phyloP scores from a whole-genome alignment of 1,140 invertebrate genomes.

The Harlomillsia oculata region DNA sequence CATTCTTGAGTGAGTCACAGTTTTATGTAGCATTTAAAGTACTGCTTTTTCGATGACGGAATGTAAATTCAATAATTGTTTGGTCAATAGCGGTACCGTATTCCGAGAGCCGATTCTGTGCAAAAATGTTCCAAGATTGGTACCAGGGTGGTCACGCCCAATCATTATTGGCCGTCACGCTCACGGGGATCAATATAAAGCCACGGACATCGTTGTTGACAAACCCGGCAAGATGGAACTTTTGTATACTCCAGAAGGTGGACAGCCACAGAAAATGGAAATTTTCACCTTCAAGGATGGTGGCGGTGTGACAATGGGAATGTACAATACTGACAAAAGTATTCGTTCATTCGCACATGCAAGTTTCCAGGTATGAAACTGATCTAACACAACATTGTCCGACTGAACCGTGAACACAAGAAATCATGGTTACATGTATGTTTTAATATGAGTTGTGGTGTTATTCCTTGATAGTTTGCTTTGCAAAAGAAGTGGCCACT shows the following conservation, averaged over 20 bases:
- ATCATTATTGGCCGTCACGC: conserved; percentile 79
- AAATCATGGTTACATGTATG: neutral
- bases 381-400: neutral
- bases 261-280: conserved; percentile 45
- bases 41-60: neutral
- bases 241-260: conserved; percentile 54
- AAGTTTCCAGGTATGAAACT: conserved; percentile 55
- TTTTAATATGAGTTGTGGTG: neutral
- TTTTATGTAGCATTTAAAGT: too few species aligned
- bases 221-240: conserved; percentile 62
- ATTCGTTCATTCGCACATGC: conserved; percentile 73
- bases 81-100: conserved; percentile 75
- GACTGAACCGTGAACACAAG: neutral
- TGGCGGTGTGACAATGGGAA: conserved; percentile 66
- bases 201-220: conserved; percentile 65
- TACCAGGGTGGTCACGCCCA: conserved; percentile 74
- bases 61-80: neutral
- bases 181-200: conserved; percentile 84
- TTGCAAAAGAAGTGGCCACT: conserved; percentile 72
- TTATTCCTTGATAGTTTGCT: conserved; percentile 48
- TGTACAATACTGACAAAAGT: conserved; percentile 79
- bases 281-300: conserved; percentile 62
- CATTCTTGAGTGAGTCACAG: conserved; percentile 50
- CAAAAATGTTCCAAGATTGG: conserved; percentile 73
- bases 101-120: conserved; percentile 85